Base-by-base conservation (phyloP, 2,888 invertebrate genomes). In the Chymomyza caudatula region DNA sequence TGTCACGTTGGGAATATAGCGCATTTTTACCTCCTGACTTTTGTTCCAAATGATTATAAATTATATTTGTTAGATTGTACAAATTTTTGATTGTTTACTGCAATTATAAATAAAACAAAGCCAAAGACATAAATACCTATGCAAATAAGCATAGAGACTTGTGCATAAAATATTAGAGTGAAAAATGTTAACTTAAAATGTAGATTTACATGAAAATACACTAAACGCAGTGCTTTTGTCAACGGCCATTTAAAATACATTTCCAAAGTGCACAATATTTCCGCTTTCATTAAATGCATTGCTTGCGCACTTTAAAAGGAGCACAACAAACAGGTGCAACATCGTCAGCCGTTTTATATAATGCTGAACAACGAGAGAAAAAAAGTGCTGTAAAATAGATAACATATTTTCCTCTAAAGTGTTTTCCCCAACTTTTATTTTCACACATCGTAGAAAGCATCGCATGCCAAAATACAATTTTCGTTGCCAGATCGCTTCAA, bases 171-270 rank as follows among this genome's bases (percentile, higher is more conserved):
- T 71, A 61, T 56, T 68, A 49, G 61, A 65, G 67, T 62, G 69
- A 71, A 85, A n/a, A 77, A 66, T 20, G 3, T 17, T n/a, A n/a
- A n/a, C n/a, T n/a, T n/a, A n/a, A n/a, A n/a, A 47, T 22, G 42
- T 4, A 52, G 54, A 79, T 82, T 77, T 67, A 63, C 65, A 78
- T 64, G 60, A 20, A 2, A 2, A 6, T 37, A 37, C 11, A 11
- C 2, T 51, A 17, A 17, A 17, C 3, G 51, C 19, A 4, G 17
- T 11, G 6, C 29, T 67, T 67, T 76, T 69, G 55, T 66, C 60
- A 60, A 62, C 71, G 66, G 57, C 67, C 75, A 77, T 83, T 82
- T 74, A 79, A 83, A 83, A 83, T 74, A 68, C 59, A 74, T 70
- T 78, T 78, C 62, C 58, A 60, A 67, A 68, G 54, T 58, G 57